Percentiles rank a stretch among this genome's conserved stretches.
These are phyloP conservation scores for Phengaris alcon DNA, from an alignment of 2,888 invertebrate genomes.

Conservation along the genomic window DNA sequence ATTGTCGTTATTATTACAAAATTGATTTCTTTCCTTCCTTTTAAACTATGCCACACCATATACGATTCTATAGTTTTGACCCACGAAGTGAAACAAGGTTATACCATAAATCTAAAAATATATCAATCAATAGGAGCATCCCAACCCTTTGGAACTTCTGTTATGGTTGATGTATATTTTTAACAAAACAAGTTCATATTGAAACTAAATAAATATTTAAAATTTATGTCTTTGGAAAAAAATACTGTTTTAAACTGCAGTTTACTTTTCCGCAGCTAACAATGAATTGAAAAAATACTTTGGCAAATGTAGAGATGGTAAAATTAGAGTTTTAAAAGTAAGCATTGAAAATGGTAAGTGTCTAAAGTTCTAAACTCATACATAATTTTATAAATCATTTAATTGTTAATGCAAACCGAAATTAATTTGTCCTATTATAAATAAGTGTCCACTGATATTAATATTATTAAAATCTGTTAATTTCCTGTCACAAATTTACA, in stretches of 20 bases:
- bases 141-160: not conserved
- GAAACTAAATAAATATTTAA: not conserved
- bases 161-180: not conserved
- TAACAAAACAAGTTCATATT: too few relatives aligned
- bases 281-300: conserved; percentile 89
- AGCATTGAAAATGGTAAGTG: conserved; percentile 90
- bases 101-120: conserved; percentile 19
- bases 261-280: conserved; percentile 82
- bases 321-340: conserved; percentile 88
- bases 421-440: too few relatives aligned
- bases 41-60: not conserved
- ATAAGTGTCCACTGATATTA: too few relatives aligned
- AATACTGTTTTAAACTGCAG: conserved; percentile 22
- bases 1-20: not conserved
- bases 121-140: conserved; percentile 9
- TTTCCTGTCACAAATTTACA: too few relatives aligned
- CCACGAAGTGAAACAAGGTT: conserved; percentile 13
- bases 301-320: conserved; percentile 89
- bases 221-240: not conserved
- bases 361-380: not conserved
- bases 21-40: too few relatives aligned
- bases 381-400: not conserved
- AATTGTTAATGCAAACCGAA: too few relatives aligned
- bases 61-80: not conserved
- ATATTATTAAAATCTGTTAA: too few relatives aligned